phyloP scores from a whole-genome alignment of 2,113 vertebrate genomes.

The Seriola aureovittata region DNA sequence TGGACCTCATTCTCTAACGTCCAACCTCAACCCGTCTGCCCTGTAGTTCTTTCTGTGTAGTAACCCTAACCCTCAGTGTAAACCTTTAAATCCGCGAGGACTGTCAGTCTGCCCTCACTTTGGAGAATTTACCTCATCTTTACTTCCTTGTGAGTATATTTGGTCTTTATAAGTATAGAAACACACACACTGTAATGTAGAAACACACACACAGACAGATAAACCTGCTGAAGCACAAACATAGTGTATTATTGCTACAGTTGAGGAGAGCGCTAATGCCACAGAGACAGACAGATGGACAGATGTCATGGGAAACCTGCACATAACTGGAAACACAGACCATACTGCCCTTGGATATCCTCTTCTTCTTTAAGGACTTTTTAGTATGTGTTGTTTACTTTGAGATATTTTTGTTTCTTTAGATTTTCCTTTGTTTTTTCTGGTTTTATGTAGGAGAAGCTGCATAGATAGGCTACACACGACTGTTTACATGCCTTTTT shows the following conservation, averaged over 20 bases:
- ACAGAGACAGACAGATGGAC: conserved; percentile 53
- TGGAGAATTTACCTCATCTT: conserved; percentile 54
- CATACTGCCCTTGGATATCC: conserved; percentile 75
- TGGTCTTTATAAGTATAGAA: conserved; percentile 73
- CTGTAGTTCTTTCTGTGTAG: conserved; percentile 4
- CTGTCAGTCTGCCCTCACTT: conserved; percentile 15
- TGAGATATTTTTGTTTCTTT: conserved; percentile 80
- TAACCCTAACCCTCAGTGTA: conserved; percentile 3
- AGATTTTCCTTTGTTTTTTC: conserved; percentile 68
- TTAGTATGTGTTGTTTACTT: conserved; percentile 68
- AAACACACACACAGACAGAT: conserved; percentile 31
- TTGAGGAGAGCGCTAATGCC: conserved; percentile 46
- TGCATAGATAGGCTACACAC: conserved; percentile 73
- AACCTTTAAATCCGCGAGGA: conserved; percentile 52
- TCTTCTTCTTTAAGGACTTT: conserved; percentile 83
- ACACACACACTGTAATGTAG: conserved; percentile 60
- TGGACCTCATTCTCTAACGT: conserved; percentile 49
- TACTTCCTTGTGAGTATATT: conserved; percentile 8
- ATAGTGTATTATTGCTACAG: conserved; percentile 50
- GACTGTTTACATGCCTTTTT: conserved; percentile 93
- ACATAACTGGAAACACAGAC: conserved; percentile 50
- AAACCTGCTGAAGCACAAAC: conserved; percentile 76
- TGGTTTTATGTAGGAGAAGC: conserved; percentile 84
- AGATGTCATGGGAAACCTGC: conserved; percentile 42
- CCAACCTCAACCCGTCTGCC: conserved; percentile 33